Evolutionary conservation across 23 tunicate genomes (phyloP).

Genomic region (Trididemnum clinides): DNA sequence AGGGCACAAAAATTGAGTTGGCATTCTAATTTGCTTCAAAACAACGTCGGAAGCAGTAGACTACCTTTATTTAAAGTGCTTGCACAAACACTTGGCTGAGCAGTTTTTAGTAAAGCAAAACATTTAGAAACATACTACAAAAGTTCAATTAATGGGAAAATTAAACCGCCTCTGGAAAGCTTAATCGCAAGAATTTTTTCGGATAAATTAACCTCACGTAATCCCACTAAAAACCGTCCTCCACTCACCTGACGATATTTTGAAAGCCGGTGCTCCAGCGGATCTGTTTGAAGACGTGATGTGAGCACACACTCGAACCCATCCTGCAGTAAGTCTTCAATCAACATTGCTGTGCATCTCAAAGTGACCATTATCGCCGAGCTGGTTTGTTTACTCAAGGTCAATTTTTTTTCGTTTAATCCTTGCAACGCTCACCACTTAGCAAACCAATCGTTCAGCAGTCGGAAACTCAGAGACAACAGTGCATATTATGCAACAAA

Average conservation of each 20-base stretch:
- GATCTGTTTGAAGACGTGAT: not conserved
- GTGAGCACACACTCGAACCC: not conserved
- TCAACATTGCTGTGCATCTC: not conserved
- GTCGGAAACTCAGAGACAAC: too few species aligned
- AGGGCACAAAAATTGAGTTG: too few species aligned
- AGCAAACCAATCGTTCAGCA: not conserved
- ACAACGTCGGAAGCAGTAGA: too few species aligned
- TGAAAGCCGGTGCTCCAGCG: conserved; percentile 17
- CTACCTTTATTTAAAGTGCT: too few species aligned
- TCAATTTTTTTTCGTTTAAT: not conserved
- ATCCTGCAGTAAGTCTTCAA: conserved; percentile 6
- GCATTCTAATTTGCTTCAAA: too few species aligned
- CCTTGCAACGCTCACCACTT: not conserved
- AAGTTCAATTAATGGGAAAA: too few species aligned
- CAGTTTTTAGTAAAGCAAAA: too few species aligned
- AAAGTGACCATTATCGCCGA: not conserved
- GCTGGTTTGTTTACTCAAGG: conserved; percentile 16
- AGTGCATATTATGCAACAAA: too few species aligned
- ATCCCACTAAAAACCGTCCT: conserved; percentile 9
- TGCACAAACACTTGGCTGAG: too few species aligned
- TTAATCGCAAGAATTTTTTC: not conserved
- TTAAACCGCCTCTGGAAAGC: too few species aligned
- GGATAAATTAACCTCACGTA: not conserved
- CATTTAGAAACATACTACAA: too few species aligned
- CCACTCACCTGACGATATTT: conserved; percentile 35